Evolutionary conservation across 2,888 invertebrate genomes (phyloP), one percentile per base, ranked within the genome.

Genomic region (Torymus auratus): DNA sequence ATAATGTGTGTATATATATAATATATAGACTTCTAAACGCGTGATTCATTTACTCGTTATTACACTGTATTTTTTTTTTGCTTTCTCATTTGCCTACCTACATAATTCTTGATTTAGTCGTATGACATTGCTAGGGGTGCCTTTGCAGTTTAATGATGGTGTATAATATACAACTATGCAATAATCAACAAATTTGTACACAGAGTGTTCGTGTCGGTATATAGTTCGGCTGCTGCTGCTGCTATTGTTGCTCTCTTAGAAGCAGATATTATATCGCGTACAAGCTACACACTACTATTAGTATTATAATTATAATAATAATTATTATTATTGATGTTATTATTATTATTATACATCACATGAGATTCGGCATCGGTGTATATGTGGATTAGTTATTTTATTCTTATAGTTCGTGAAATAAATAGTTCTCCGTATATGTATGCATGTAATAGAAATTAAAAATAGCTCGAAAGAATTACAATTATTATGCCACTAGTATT

Each of bases 121-220:
- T 67, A 74, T 62, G 69, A 64, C 72, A 79, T 80, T 77, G 20
- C 74, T 70, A 78, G n/a, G 70, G 61, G 60, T 81, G 78, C 78
- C 52, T 79, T 68, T 77, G 68, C 56, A 72, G 5, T 28, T 74
- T 72, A 75, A 81, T 81, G 72, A 60, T 68, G 78, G 80, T 80
- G 78, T 83, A 82, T 83, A 83, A 80, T 85, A 83, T 83, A 85
- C 73, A 86, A 84, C 83, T 87, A 87, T 85, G 83, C 84, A 87
- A 86, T 86, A 86, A 86, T 87, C 84, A 87, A 87, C 87, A 84
- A 83, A 85, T 85, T 84, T 80, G 61, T 83, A 83, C 80, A 76
- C 80, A 71, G 79, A 76, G 78, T 77, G 72, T 83, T 81, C 20
- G 72, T 56, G 17, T 23, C 58, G 23, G 20, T 11, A 28, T 28